Evolutionary conservation across 2,113 vertebrate genomes (phyloP), one percentile per base, ranked within the genome.

Genomic region (Bufo bufo): DNA sequence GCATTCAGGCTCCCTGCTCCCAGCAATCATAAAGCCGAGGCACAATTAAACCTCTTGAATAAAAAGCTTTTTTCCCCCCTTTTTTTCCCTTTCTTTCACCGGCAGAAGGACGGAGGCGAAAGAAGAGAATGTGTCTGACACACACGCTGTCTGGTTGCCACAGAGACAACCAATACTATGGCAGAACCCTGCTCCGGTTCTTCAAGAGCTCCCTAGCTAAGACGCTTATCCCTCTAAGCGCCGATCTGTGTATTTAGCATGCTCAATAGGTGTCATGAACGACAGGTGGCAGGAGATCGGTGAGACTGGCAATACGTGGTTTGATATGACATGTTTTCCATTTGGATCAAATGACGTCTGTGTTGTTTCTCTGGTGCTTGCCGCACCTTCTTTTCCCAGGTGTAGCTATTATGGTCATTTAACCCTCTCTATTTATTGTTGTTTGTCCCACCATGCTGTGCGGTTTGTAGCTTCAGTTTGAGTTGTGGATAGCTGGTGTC

Each of bases 161-260:
- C 80, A 88, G 87, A 88, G 87, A 88, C 87, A 83, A 82, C 87
- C 56, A 74, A 83, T 23, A 75, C 69, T 71, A 82, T 54, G n/a
- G 78, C 79, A 82, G 56, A 63, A 77, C 87, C 33, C 87, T 65
- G 69, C 80, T 83, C 80, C 45, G 80, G 63, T 83, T 83, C 80
- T 61, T 54, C 80, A 88, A 88, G 80, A 52, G 79, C 65, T 74
- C 69, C 80, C 80, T 45, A 50, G 58, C 81, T 82, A 23, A 65
- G 87, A 88, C 77, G 69, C 87, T 88, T 88, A 88, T 88, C 80
- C 79, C 49, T 23, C 78, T 82, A 77, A 88, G 87, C 77, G 87
- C 69, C 75, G 71, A 83, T 88, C 71, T 72, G 33, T 87, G 66
- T 87, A 82, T 58, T 88, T 83, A 83, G 69, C 79, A 19, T 74